Percentiles rank a stretch among this genome's conserved stretches.
Conservation (phyloP, 2,113 vertebrate genomes). For the Arizona elegans region DNA sequence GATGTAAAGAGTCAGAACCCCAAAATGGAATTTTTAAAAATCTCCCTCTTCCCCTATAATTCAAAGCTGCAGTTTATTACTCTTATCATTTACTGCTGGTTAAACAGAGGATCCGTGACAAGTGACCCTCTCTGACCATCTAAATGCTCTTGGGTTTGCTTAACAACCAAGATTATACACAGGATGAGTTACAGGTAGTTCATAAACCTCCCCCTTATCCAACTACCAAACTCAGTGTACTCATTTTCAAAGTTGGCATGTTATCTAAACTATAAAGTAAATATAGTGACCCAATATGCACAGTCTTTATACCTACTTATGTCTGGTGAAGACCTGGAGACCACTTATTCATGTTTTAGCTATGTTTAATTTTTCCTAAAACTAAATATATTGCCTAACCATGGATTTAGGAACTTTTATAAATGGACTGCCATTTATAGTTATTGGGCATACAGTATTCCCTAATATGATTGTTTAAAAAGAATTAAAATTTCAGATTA, state of each 20-base stretch:
- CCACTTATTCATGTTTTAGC: not conserved
- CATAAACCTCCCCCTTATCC: not conserved
- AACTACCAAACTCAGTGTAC: not conserved
- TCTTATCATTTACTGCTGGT: not conserved
- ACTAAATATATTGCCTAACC: not conserved
- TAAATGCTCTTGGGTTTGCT: not conserved
- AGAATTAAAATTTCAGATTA: not conserved
- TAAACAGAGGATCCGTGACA: not conserved
- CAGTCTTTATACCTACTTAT: not conserved
- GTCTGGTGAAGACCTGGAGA: not conserved
- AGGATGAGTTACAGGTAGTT: not conserved
- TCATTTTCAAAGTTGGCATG: not conserved
- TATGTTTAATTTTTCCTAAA: not conserved
- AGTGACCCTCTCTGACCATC: not conserved
- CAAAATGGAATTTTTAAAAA: not conserved
- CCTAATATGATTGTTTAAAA: not conserved
- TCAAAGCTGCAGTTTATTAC: not conserved
- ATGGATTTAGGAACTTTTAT: not conserved
- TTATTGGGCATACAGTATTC: not conserved
- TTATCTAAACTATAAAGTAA: not conserved
- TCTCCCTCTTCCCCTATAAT: not conserved
- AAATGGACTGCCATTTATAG: not conserved
- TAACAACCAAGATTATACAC: not conserved
- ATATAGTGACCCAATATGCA: not conserved
- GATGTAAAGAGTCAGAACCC: not conserved